Conservation (phyloP, 2,888 invertebrate genomes). For the Folsomia manolachei region DNA sequence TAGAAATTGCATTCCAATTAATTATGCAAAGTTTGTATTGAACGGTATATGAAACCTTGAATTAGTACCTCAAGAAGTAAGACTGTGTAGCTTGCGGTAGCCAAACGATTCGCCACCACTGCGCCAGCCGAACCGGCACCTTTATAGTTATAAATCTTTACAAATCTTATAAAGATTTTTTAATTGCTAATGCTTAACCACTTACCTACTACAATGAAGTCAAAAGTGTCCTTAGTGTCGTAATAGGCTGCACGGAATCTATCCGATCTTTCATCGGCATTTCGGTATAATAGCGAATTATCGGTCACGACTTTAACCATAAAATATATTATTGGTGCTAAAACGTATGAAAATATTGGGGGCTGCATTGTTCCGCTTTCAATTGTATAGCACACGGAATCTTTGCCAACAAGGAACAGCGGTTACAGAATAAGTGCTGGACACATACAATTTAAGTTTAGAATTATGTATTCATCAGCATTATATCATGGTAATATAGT, state of each 20-base stretch:
- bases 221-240: conserved; percentile 21
- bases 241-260: conserved; percentile 1
- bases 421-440: too few relatives aligned
- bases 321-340: conserved; percentile 32
- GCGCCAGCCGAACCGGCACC: conserved; percentile 27
- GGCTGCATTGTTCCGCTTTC: too few relatives aligned
- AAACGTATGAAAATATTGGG: conserved; percentile 28
- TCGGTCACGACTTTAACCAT: conserved; percentile 25
- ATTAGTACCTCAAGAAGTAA: conserved; percentile 33
- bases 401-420: too few relatives aligned
- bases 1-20: too few relatives aligned
- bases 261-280: conserved; percentile 22
- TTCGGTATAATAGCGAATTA: conserved; percentile 31
- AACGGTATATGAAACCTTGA: too few relatives aligned
- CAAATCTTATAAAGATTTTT: conserved; percentile 1
- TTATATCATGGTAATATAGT: too few relatives aligned
- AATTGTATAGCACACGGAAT: too few relatives aligned
- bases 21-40: too few relatives aligned
- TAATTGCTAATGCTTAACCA: not conserved
- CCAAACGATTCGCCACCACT: conserved; percentile 10
- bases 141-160: conserved; percentile 8
- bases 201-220: conserved; percentile 38
- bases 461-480: too few relatives aligned
- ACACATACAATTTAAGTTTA: too few relatives aligned
- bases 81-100: conserved; percentile 4